These are phyloP conservation scores for Morone saxatilis DNA, from an alignment of 2,113 vertebrate species.

Conservation along the genomic window DNA sequence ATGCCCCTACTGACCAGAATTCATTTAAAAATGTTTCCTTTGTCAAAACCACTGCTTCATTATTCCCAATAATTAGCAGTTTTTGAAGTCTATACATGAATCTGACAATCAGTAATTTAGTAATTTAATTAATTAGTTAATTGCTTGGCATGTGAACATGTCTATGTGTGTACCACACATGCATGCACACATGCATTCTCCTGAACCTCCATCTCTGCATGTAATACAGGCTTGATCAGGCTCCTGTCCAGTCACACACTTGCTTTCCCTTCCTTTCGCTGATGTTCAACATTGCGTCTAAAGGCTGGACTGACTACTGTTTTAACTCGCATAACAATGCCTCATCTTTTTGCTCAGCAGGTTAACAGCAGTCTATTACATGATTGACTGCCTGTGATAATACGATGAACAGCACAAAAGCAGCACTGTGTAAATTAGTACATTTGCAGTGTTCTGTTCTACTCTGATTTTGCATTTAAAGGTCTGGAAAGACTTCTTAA, in stretches of 20 bases:
- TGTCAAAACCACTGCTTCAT: constrained; percentile 26
- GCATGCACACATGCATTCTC: neutral
- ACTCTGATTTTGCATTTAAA: constrained; percentile 19
- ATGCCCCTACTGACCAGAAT: neutral
- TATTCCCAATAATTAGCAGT: constrained; percentile 30
- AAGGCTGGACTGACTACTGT: constrained; percentile 8
- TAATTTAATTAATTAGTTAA: too few species aligned
- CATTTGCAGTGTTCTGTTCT: constrained; percentile 30
- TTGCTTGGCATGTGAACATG: too few species aligned
- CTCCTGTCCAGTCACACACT: constrained; percentile 15
- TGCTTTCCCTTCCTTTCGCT: neutral
- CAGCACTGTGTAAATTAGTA: constrained; percentile 37
- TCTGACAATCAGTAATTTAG: too few species aligned
- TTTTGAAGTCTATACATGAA: neutral
- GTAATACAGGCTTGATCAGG: neutral
- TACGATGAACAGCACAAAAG: constrained; percentile 35
- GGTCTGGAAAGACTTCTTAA: constrained; percentile 47
- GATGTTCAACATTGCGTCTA: neutral
- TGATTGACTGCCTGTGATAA: constrained; percentile 60
- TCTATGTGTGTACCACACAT: neutral
- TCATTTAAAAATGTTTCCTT: constrained; percentile 24
- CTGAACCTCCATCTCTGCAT: neutral
- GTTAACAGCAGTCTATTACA: constrained; percentile 66
- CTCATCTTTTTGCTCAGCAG: constrained; percentile 52
- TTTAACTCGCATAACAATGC: constrained; percentile 34